Base-by-base conservation (phyloP, 2,888 invertebrate species). In the Patella depressa region DNA sequence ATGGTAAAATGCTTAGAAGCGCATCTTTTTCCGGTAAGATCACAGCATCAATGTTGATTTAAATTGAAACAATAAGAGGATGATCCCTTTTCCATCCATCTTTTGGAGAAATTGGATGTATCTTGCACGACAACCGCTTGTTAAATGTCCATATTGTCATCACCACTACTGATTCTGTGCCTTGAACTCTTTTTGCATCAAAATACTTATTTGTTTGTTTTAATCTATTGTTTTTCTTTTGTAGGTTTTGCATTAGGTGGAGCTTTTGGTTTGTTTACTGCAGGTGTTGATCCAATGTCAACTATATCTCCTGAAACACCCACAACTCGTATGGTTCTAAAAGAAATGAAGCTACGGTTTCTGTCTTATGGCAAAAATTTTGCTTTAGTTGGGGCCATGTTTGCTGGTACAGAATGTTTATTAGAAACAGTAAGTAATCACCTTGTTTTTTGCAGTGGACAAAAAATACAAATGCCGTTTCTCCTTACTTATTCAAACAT, bases 291-390 rank as follows among this genome's bases (percentile, higher is more conserved):
- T 93, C 98, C 99, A 14, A 96, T 95, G 87, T 90, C 90, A n/a
- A 91, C 91, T 5, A 89, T 89, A 77, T 83, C 85, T 5, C 94
- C 94, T 70, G 95, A 95, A 86, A 95, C 95, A 87, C 96, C 96
- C 90, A 95, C 96, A 0, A 97, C 96, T 0, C 93, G 95, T 86
- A 95, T 97, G 92, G 96, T 98, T 59, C 94, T 98, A 77, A 93
- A 94, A 78, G 98, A 99, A 92, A 98, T 99, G 97, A 96, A 96
- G 90, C 93, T 94, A 0, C 95, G 98, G 0, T 97, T 98, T 83
- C 92, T 96, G 78, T 95, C 97, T 77, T 98, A 99, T 91, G 99
- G 97, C 0, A 99, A 99, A 92, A 99, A 99, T 92, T 99, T 99
- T 93, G 99, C 98, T 0, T 93, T 98, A 71, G 94, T 99, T 84